These are phyloP conservation scores for Sinocyclocheilus anophthalmus DNA, from an alignment of 2,113 vertebrate genomes.

Conservation along the genomic window DNA sequence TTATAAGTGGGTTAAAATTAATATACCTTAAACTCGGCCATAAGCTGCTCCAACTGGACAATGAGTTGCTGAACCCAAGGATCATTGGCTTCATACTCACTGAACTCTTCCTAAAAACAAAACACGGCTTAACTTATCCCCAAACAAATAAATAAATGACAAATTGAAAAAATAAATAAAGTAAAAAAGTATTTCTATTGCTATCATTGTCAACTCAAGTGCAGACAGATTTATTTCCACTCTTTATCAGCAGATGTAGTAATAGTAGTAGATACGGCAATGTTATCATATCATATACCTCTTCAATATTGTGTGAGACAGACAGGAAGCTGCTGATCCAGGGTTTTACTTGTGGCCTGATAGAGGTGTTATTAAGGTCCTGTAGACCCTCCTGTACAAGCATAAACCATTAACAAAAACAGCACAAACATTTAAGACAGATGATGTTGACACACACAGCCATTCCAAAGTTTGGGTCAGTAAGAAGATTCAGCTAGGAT, in stretches of 20 bases:
- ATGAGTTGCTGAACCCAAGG: conserved; percentile 99
- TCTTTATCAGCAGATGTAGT: not conserved
- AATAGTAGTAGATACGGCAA: not conserved
- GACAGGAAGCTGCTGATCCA: conserved; percentile 97
- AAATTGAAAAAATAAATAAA: too few relatives aligned
- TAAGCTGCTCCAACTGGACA: conserved; percentile 93
- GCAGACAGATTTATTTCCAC: not conserved
- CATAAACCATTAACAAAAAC: conserved; percentile 15
- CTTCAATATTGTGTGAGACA: conserved; percentile 96
- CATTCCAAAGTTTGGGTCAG: not conserved
- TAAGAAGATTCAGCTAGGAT: too few relatives aligned
- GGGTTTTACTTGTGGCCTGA: conserved; percentile 96
- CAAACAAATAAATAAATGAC: not conserved
- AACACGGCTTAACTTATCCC: not conserved
- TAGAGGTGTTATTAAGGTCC: conserved; percentile 89
- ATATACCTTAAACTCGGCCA: conserved; percentile 94
- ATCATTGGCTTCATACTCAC: conserved; percentile 96
- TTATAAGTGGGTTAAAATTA: not conserved
- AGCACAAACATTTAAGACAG: too few relatives aligned
- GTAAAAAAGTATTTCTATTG: not conserved
- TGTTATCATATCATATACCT: conserved; percentile 78
- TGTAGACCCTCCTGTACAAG: conserved; percentile 86
- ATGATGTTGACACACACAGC: not conserved
- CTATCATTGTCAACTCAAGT: not conserved
- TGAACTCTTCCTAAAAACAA: conserved; percentile 90